These are phyloP conservation scores for Seira ritae DNA, from an alignment of 2,888 invertebrate genomes.

Conservation along the genomic window DNA sequence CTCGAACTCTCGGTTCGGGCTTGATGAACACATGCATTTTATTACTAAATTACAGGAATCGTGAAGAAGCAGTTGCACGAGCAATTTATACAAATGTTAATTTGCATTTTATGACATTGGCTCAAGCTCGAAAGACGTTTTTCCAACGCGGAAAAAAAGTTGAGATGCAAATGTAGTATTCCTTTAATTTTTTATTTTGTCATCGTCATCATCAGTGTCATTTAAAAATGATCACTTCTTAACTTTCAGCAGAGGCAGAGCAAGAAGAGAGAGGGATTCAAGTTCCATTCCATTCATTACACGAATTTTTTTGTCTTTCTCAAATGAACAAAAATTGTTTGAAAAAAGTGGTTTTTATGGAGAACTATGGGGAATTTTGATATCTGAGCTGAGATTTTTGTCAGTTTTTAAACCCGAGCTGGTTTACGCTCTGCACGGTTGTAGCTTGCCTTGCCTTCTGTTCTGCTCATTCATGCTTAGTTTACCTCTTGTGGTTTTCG, in stretches of 20 bases:
- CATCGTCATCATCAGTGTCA: conserved; percentile 34
- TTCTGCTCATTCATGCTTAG: conserved; percentile 34
- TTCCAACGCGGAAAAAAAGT: background rate
- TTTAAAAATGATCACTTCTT: conserved; percentile 39
- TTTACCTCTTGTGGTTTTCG: conserved; percentile 53
- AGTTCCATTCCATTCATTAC: background rate
- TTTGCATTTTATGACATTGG: conserved; percentile 15
- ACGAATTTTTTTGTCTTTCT: background rate
- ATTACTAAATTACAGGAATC: conserved; percentile 14
- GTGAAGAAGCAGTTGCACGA: conserved; percentile 16
- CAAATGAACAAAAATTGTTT: conserved; percentile 9
- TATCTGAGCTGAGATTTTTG: conserved; percentile 8
- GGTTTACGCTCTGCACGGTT: background rate
- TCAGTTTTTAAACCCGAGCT: background rate
- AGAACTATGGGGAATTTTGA: conserved; percentile 4
- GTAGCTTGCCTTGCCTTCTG: background rate
- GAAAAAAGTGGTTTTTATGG: conserved; percentile 4
- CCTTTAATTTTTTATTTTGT: background rate
- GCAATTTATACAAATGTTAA: conserved; percentile 16
- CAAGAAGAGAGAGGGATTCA: background rate
- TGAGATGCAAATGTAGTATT: background rate
- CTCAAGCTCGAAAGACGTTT: background rate
- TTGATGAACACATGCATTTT: conserved; percentile 16
- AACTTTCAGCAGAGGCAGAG: background rate
- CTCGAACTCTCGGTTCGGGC: conserved; percentile 13